Conservation (phyloP, 1,140 invertebrate species). For the Stratiolaelaps scimitus region DNA sequence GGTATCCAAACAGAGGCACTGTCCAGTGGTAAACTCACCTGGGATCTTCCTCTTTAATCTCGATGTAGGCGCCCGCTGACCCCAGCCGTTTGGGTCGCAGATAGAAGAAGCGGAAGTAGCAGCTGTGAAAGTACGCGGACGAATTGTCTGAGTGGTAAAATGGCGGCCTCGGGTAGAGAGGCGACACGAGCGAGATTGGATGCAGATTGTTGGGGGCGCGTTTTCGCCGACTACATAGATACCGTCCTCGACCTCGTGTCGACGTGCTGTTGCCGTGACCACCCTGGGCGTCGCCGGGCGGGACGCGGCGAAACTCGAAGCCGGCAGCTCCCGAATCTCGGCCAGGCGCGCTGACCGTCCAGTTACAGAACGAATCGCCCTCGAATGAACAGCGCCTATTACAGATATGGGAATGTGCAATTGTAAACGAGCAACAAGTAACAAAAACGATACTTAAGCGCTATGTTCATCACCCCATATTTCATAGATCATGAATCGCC, state of each 20-base stretch:
- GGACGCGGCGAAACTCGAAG: neutral
- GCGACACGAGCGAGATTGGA: constrained; percentile 3
- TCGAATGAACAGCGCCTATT: constrained; percentile 14
- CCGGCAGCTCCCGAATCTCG: neutral
- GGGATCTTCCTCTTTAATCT: constrained; percentile 23
- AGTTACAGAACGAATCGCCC: constrained; percentile 5
- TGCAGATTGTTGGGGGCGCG: neutral
- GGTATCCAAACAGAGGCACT: too few relatives aligned
- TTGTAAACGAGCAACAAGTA: neutral
- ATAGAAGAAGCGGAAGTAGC: constrained; percentile 25
- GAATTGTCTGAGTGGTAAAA: constrained; percentile 20
- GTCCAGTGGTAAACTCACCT: neutral
- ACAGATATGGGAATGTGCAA: too few relatives aligned
- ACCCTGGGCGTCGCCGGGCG: neutral
- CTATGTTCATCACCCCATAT: too few relatives aligned
- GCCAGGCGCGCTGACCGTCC: neutral
- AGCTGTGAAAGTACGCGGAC: constrained; percentile 5
- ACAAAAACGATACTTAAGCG: too few relatives aligned
- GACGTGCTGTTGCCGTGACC: neutral
- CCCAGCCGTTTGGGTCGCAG: constrained; percentile 1
- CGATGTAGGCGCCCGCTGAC: neutral
- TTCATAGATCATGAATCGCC: too few relatives aligned
- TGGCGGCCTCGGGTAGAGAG: constrained; percentile 1
- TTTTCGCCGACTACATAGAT: neutral
- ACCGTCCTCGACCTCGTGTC: neutral